phyloP scores from a whole-genome alignment of 2,113 vertebrate species.

The Bambusicola thoracicus region DNA sequence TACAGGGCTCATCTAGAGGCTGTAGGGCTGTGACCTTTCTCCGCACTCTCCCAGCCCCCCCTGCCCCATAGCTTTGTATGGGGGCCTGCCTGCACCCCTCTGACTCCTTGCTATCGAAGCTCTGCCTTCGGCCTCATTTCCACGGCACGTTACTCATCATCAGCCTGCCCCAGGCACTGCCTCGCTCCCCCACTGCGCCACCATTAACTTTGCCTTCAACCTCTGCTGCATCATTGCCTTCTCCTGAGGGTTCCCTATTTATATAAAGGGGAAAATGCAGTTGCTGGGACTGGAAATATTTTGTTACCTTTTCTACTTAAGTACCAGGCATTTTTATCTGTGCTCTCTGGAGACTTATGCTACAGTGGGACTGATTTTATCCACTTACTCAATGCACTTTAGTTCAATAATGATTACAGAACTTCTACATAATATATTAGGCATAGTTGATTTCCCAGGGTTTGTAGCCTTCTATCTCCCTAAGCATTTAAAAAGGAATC shows the following conservation, averaged over 20 bases:
- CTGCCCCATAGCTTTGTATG: background rate
- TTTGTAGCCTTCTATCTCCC: constrained; percentile 62
- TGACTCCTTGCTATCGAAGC: background rate
- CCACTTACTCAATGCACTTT: constrained; percentile 77
- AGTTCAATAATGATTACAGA: constrained; percentile 76
- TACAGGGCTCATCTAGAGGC: background rate
- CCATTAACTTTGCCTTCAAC: constrained; percentile 41
- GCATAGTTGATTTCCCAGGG: constrained; percentile 70
- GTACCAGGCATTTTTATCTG: constrained; percentile 74
- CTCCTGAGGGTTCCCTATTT: constrained; percentile 78
- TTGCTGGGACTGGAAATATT: constrained; percentile 78
- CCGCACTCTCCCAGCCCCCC: rapidly evolving
- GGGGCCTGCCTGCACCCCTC: background rate
- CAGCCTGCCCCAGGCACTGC: constrained; percentile 13
- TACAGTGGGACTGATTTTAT: constrained; percentile 78
- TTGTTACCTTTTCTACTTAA: constrained; percentile 72
- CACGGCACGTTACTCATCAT: rapidly evolving
- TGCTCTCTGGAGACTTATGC: constrained; percentile 77
- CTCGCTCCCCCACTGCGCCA: background rate
- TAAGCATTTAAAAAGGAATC: constrained; percentile 29
- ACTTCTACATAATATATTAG: constrained; percentile 79
- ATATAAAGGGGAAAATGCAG: constrained; percentile 70
- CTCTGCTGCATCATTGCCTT: constrained; percentile 59
- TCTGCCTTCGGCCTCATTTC: background rate
- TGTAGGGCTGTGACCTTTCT: background rate